Base-by-base conservation (phyloP, 2,888 invertebrate species). In the Dromius quadrimaculatus region DNA sequence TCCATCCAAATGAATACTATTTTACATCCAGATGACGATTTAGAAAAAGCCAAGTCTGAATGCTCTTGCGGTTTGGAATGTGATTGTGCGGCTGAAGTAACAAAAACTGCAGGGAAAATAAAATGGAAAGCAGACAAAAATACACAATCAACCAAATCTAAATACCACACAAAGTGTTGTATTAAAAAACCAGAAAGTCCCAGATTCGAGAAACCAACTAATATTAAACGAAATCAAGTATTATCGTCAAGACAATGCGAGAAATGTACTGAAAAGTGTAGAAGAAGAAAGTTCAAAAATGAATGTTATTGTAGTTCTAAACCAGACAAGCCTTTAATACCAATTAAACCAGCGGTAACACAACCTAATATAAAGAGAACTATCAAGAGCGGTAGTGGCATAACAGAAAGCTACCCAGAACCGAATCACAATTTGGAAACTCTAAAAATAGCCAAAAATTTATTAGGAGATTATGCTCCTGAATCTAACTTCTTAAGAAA, bases 261-360 rank as follows among this genome's bases (percentile, higher is more conserved):
- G 13, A 1, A 43, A 5, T 41, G 45, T 17, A n/a, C 17, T 6
- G 9, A 6, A 8, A 15, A 28, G 28, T 8, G 15, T 17, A 9
- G 6, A 5, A n/a, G n/a, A 2, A 19, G 5, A 2, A 34, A 59
- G 28, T 59, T 59, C 28, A 63, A 63, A 15, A 66, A 66, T 23
- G 54, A 66, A 41, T 66, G 66, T 23, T 66, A 66, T 15, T 66
- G 66, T 41, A 23, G 54, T 22, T 23, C 20, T 0, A 15, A 36
- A 9, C 50, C 36, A 9, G 23, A 41, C 41, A 38, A 54, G 15
- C 66, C 66, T 17, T 41, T 66, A 11, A 23, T 66, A n/a, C 66
- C 66, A 2, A 17, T 17, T 4, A 38, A 41, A 54, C 66, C 66
- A 15, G 45, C 4, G 15, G 19, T 59, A 1, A 59, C 36, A 9